Evolutionary conservation across 1,140 invertebrate genomes (phyloP).

Genomic region (Homarus americanus): DNA sequence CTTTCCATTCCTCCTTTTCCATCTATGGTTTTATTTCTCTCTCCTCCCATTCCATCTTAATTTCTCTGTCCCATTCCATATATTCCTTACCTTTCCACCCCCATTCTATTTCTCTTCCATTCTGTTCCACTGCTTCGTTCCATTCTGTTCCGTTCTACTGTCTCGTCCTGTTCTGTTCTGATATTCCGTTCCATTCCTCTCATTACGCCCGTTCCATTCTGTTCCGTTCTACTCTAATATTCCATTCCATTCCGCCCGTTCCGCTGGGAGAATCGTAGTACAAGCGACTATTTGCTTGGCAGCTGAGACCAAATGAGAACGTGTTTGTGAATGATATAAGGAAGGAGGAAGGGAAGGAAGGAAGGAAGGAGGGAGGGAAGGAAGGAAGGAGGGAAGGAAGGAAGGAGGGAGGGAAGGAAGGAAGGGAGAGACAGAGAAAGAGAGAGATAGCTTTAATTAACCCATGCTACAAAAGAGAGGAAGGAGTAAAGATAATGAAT

Average conservation of each 20-base stretch:
- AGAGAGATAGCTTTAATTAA: background rate
- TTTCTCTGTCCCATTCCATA: slow-evolving; percentile 2
- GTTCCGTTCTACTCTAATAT: too few species aligned
- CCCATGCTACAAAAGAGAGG: too few species aligned
- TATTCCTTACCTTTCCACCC: background rate
- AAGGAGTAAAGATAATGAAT: too few species aligned
- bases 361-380: background rate
- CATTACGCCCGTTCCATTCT: too few species aligned
- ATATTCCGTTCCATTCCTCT: too few species aligned
- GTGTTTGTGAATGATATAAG: background rate
- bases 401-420: background rate
- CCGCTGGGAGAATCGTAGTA: too few species aligned
- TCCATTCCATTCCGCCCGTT: too few species aligned
- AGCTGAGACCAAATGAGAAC: background rate
- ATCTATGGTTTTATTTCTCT: background rate
- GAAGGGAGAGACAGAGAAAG: background rate
- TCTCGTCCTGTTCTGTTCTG: too few species aligned
- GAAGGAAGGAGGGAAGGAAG: too few species aligned
- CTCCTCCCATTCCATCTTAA: background rate
- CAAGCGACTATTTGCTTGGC: too few species aligned
- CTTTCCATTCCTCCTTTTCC: background rate
- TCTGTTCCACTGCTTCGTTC: background rate
- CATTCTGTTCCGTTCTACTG: too few species aligned
- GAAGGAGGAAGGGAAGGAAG: background rate
- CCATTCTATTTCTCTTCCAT: background rate